These are phyloP conservation scores for Austrofundulus limnaeus DNA, from an alignment of 2,113 vertebrate species.

Conservation along the genomic window DNA sequence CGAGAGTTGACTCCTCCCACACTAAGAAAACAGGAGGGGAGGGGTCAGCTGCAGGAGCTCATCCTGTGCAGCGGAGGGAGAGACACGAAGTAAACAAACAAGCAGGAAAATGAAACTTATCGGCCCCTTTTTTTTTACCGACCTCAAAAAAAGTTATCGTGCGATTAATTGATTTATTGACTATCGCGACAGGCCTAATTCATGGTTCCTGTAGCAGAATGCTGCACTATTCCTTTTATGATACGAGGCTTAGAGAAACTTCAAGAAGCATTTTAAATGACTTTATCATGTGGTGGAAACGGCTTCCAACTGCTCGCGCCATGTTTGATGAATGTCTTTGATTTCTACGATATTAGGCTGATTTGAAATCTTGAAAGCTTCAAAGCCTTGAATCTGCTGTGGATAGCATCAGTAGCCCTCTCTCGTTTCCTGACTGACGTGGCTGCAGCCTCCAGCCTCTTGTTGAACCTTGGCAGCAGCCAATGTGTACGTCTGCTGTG, in stretches of 20 bases:
- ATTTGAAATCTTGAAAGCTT: neutral
- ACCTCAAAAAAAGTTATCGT: too few relatives aligned
- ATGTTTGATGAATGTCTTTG: neutral
- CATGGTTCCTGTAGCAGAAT: neutral
- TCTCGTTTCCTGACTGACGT: neutral
- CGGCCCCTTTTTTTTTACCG: too few relatives aligned
- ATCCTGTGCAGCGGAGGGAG: too few relatives aligned
- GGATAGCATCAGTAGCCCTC: neutral
- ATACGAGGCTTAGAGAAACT: neutral
- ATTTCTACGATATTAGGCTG: neutral
- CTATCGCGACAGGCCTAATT: too few relatives aligned
- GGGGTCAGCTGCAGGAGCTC: too few relatives aligned
- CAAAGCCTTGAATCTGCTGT: neutral
- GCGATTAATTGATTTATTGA: too few relatives aligned
- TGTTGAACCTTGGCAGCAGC: constrained; percentile 11
- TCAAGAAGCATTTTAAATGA: neutral
- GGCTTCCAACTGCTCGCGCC: neutral
- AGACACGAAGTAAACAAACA: too few relatives aligned
- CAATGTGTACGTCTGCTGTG: neutral
- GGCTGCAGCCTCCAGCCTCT: constrained; percentile 1
- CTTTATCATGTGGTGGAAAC: neutral
- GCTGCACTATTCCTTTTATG: neutral
- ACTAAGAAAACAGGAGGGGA: too few relatives aligned
- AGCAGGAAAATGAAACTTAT: too few relatives aligned
- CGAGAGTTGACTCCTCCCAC: too few relatives aligned